These are phyloP conservation scores for Montipora efflorescens DNA, from an alignment of 64 coral and sea anemone species.

Conservation along the genomic window DNA sequence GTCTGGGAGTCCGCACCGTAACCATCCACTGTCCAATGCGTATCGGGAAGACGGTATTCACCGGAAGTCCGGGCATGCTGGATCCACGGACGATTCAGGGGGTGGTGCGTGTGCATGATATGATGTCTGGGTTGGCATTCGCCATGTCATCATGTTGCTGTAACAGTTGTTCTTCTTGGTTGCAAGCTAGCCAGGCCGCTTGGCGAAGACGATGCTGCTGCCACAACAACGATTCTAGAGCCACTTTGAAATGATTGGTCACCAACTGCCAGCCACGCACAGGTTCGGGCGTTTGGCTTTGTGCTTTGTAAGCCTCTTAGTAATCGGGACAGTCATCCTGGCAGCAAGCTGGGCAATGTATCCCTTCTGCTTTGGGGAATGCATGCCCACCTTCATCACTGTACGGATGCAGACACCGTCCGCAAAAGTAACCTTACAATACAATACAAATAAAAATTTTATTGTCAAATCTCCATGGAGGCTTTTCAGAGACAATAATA, in stretches of 20 bases:
- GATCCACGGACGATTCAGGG: too few relatives aligned
- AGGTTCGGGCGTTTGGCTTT: not conserved
- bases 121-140: not conserved
- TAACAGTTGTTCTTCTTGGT: not conserved
- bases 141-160: not conserved
- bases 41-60: too few relatives aligned
- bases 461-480: too few relatives aligned
- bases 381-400: not conserved
- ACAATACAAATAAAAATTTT: too few relatives aligned
- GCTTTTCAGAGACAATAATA: too few relatives aligned
- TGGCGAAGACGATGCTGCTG: not conserved
- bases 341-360: not conserved
- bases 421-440: not conserved
- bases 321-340: not conserved
- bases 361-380: not conserved
- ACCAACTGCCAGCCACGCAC: not conserved
- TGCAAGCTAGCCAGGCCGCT: not conserved
- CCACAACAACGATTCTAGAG: conserved; percentile 24
- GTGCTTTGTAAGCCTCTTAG: not conserved
- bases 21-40: too few relatives aligned
- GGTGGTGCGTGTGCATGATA: not conserved
- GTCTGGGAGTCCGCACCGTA: too few relatives aligned
- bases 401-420: not conserved
- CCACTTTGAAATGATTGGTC: not conserved
- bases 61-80: too few relatives aligned